phyloP scores from a whole-genome alignment of 2,888 invertebrate genomes.

The Diarsia mendica region DNA sequence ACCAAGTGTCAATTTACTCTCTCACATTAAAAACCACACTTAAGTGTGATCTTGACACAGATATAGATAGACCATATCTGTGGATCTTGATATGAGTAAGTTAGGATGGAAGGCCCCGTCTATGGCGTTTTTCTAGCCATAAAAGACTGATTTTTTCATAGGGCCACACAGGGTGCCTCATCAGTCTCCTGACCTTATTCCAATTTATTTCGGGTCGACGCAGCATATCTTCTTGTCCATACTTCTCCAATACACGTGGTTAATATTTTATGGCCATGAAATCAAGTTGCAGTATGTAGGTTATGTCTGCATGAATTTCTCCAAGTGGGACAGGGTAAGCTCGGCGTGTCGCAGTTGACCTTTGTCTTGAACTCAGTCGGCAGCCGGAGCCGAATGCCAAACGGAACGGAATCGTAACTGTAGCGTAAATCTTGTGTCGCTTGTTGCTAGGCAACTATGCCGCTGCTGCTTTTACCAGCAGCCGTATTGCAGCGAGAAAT shows the following conservation, averaged over 20 bases:
- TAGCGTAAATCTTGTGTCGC: slow-evolving; percentile 52
- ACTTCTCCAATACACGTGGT: not conserved
- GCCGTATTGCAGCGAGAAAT: slow-evolving; percentile 13
- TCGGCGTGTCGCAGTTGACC: slow-evolving; percentile 51
- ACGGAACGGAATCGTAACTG: slow-evolving; percentile 62
- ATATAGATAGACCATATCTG: too few species aligned
- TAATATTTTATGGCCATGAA: not conserved
- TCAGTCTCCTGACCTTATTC: too few species aligned
- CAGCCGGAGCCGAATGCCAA: slow-evolving; percentile 54
- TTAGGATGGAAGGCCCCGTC: not conserved
- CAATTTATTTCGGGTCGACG: too few species aligned
- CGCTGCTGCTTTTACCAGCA: slow-evolving; percentile 26
- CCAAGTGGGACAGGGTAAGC: slow-evolving; percentile 45
- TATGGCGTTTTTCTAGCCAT: not conserved
- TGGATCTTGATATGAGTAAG: too few species aligned
- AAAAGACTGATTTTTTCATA: not conserved
- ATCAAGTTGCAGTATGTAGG: not conserved
- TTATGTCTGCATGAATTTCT: slow-evolving; percentile 45
- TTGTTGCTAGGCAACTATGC: slow-evolving; percentile 34
- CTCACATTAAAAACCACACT: too few species aligned
- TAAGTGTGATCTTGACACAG: too few species aligned
- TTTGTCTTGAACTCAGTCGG: slow-evolving; percentile 59
- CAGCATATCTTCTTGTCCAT: too few species aligned
- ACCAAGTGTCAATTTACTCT: too few species aligned
- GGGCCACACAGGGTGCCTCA: not conserved